Base-by-base conservation (phyloP, 2,113 vertebrate genomes). In the Serilophus lunatus region DNA sequence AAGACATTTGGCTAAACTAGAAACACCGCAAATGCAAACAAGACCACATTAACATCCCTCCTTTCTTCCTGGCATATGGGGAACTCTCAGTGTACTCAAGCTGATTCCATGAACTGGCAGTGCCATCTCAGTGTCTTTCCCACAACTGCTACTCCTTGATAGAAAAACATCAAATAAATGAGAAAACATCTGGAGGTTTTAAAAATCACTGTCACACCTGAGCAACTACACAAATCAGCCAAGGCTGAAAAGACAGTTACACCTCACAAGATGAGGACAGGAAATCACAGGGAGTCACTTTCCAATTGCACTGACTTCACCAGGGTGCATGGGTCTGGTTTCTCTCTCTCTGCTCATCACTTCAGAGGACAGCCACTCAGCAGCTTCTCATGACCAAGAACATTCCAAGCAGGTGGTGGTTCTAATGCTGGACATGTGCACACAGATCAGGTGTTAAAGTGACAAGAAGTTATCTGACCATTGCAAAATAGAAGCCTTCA, bases 361-460 rank as follows among this genome's bases (percentile, higher is more conserved):
- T 78, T 49, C 18, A 63, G 40, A 92, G 44, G 35, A 78, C 45
- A 84, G 40, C 11, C 59, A 86, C 36, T 56, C 36, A 82, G 56
- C 38, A 88, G 54, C 19, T 91, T 65, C 72, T 66, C 47, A 35
- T 2, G 19, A 65, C 42, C 24, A 49, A 10, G 5, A 3, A 13
- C 8, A 6, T 44, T 71, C 42, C 60, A 64, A 53, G n/a, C 53
- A 88, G 20, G 10, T 35, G 61, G 24, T 60, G 16, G 13, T 78
- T 50, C 66, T 38, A 85, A 78, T 25, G 13, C 28, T 65, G 45
- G 28, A 82, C 44, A n/a, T 1, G 1, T 12, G 36, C 36, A 80
- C 23, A 23, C 13, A 51, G 23, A 51, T 20, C 0, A 0, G 20
- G 38, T 1, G 0, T 75, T 63, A 7, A 3, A 44, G 26, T 9